Evolutionary conservation across 2,797 vertebrate species (phyloP), one percentile per base, ranked within the genome.

Genomic region (Ctenochaetus hawaiiensis): DNA sequence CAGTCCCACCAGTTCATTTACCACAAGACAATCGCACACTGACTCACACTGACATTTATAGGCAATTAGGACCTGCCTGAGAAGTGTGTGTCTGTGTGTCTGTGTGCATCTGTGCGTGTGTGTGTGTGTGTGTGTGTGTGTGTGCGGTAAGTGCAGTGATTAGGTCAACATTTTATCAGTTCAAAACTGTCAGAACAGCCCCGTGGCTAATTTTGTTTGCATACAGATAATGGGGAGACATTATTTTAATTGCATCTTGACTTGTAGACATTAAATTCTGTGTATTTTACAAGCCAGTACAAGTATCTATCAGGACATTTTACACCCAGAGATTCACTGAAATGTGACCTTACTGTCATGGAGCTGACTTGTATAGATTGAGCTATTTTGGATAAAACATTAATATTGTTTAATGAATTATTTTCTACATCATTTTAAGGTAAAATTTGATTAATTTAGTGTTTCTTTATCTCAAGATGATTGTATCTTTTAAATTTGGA

Each of bases 21-120:
- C 91, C 94, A 95, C 95, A 96, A 96, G 89, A 93, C 81, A 87
- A 97, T 96, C 84, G 89, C 94, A 95, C 95, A 94, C 94, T 81
- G 91, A 89, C 93, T 95, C 95, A 94, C 87, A 84, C 95, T 97
- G 97, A 98, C 97, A 97, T 98, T 97, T 97, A 97, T 95, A 93
- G 93, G 95, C 96, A 97, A 98, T 98, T 98, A 99, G 95, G 92
- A 92, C 51, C 71, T 80, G 78, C 67, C 72, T 57, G 81, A 78
- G 69, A 82, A 85, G 74, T 83, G 67, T 80, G 67, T 68, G 14
- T 82, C 41, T 67, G 44, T 78, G 30, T 56, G 54, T 63, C 20
- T 69, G 51, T 69, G n/a, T 72, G 65, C 69, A 9, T 62, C 16
- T 72, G 26, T 70, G 17, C 70, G 17, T 57, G 22, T 74, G n/a